Percentiles rank a stretch among this genome's conserved stretches.
Conservation (phyloP, 2,888 invertebrate genomes). For the Drosophila ustulata region DNA sequence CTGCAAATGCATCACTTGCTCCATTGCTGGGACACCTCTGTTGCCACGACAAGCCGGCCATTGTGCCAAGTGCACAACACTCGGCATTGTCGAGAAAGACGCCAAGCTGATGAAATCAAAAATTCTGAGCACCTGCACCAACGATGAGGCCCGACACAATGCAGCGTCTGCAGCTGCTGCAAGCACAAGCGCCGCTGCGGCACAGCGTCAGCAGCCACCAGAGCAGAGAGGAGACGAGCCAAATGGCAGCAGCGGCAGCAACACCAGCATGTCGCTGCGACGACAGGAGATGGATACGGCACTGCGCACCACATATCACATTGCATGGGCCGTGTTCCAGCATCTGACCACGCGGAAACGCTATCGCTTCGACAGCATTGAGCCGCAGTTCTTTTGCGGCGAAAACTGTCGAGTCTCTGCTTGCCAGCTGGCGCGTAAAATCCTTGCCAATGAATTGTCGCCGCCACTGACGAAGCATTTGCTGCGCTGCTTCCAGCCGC, state of each 20-base stretch:
- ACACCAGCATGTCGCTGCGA: constrained; percentile 35
- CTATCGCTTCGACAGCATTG: constrained; percentile 79
- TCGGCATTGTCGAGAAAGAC: constrained; percentile 83
- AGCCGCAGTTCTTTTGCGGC: constrained; percentile 82
- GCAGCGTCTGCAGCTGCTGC: constrained; percentile 67
- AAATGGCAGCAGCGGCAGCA: constrained; percentile 16
- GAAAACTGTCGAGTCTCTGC: constrained; percentile 81
- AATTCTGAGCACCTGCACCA: constrained; percentile 83
- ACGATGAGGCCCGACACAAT: constrained; percentile 80
- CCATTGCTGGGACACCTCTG: constrained; percentile 83
- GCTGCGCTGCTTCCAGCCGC: constrained; percentile 83
- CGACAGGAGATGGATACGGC: constrained; percentile 63
- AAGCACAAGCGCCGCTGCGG: constrained; percentile 48
- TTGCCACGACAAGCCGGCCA: constrained; percentile 66
- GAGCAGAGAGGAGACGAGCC: constrained; percentile 47
- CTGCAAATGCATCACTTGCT: constrained; percentile 84
- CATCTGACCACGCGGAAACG: constrained; percentile 83
- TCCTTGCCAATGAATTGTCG: constrained; percentile 84
- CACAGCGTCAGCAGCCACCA: constrained; percentile 39
- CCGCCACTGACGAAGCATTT: constrained; percentile 83
- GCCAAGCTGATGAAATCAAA: constrained; percentile 83
- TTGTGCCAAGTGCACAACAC: constrained; percentile 83
- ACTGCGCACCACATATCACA: constrained; percentile 81
- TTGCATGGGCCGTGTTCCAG: constrained; percentile 85
- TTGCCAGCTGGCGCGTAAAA: constrained; percentile 84